phyloP scores from a whole-genome alignment of 2,797 vertebrate genomes.

The Alcedo quadribrachys region DNA sequence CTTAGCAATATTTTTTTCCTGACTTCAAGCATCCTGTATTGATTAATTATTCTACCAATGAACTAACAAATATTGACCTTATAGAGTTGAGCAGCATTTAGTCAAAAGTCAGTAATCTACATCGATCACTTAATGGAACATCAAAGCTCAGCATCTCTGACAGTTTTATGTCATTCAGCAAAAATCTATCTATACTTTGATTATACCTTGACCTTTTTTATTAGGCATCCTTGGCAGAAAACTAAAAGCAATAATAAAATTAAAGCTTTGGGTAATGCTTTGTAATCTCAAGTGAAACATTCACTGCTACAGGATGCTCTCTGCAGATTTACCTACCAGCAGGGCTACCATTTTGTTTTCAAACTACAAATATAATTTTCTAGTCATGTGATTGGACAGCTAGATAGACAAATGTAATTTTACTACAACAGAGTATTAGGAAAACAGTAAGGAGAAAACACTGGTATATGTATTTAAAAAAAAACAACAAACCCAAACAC shows the following conservation, averaged over 20 bases:
- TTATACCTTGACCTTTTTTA: constrained; percentile 89
- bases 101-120: constrained; percentile 87
- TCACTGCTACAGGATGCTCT: background rate
- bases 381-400: background rate
- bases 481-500: background rate
- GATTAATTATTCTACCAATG: constrained; percentile 98
- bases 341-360: background rate
- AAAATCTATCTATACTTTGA: constrained; percentile 83
- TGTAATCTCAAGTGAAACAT: constrained; percentile 54
- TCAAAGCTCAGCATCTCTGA: constrained; percentile 88
- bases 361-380: background rate
- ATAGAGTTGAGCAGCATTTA: constrained; percentile 87
- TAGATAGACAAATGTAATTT: background rate
- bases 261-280: constrained; percentile 66
- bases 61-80: constrained; percentile 98
- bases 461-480: background rate
- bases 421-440: background rate
- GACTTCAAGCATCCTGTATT: constrained; percentile 86
- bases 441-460: background rate
- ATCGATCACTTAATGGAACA: constrained; percentile 99
- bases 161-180: constrained; percentile 89
- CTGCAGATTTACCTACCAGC: background rate
- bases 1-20: constrained; percentile 74
- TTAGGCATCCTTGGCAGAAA: constrained; percentile 80
- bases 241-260: constrained; percentile 74